Evolutionary conservation across 2,888 invertebrate species (phyloP), one percentile per base, ranked within the genome.

Genomic region (Campaea margaritaria): DNA sequence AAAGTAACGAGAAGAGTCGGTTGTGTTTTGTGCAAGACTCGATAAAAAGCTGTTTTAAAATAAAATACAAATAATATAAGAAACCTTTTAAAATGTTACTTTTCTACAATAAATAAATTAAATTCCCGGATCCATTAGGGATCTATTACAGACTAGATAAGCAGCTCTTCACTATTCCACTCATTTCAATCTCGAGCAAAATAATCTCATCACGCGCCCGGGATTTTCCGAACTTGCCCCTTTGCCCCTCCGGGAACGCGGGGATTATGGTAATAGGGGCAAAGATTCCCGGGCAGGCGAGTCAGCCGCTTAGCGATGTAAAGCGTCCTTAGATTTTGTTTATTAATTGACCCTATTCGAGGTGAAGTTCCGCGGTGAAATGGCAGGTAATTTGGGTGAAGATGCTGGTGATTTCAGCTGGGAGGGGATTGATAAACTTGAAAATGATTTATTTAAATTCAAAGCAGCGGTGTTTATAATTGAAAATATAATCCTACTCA

Each of bases 341-440:
- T 67, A 69, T 63, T 69, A 67, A 69, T 67, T 67, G 65, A 65
- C 65, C 62, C 58, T 59, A 67, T 61, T 65, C 54, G 36, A 61
- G 58, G 59, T 58, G 44, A 58, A 60, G 62, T 63, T 63, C 56
- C 36, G 31, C 12, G 49, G 42, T 38, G 21, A 52, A 59, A 54
- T 54, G 59, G 47, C 42, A 43, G 52, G 58, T 48, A 31, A 31
- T 53, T 48, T 16, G 16, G 42, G n/a, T 12, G 42, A 50, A 54
- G 54, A 54, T 49, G 49, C 21, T 46, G 39, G 34, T 15, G 16
- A 39, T 49, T 49, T 16, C 3, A 13, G 12, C 8, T 12, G 39
- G 5, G 13, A 13, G 13, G n/a, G n/a, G 44, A 44, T 45, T 50
- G 15, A 45, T 39, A 42, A 51, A 58, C 8, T 51, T 45, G 14